Evolutionary conservation across 2,797 vertebrate species (phyloP).

Genomic region (Acrossocheilus fasciatus): DNA sequence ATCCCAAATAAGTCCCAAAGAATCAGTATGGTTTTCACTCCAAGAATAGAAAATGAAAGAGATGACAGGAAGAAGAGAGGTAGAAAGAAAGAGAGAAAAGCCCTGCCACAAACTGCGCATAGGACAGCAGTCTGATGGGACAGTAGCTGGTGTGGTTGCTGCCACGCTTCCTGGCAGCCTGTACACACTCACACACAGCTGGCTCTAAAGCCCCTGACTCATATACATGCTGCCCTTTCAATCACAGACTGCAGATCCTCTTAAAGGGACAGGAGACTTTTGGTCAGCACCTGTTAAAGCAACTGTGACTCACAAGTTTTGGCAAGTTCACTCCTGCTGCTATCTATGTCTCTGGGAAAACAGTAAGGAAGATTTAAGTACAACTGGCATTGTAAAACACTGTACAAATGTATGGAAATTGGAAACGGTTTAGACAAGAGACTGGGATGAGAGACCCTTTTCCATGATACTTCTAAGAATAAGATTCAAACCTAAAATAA

Average conservation of each 20-base stretch:
- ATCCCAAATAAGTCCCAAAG: constrained; percentile 16
- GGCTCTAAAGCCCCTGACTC: constrained; percentile 69
- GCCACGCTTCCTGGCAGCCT: constrained; percentile 56
- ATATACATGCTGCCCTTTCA: constrained; percentile 69
- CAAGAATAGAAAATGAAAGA: constrained; percentile 6
- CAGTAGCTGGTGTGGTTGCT: constrained; percentile 63
- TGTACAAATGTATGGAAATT: not conserved
- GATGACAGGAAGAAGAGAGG: constrained; percentile 39
- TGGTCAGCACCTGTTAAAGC: constrained; percentile 16
- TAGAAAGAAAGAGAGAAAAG: constrained; percentile 50
- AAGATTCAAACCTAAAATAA: not conserved
- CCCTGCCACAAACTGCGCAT: constrained; percentile 1
- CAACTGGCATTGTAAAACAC: not conserved
- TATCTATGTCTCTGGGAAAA: not conserved
- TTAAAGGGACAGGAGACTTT: constrained; percentile 70
- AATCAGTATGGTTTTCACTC: not conserved
- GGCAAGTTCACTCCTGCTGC: not conserved
- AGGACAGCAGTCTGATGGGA: constrained; percentile 53
- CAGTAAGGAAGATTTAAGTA: not conserved
- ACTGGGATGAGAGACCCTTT: not conserved
- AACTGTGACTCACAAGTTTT: not conserved
- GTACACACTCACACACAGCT: constrained; percentile 50
- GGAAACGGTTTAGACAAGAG: not conserved
- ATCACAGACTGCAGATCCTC: constrained; percentile 61
- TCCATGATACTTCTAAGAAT: not conserved